Percentiles rank a stretch among this genome's conserved stretches.
Evolutionary conservation across 2,113 vertebrate species (phyloP).

Genomic region (Tenebrosternarchus preto): DNA sequence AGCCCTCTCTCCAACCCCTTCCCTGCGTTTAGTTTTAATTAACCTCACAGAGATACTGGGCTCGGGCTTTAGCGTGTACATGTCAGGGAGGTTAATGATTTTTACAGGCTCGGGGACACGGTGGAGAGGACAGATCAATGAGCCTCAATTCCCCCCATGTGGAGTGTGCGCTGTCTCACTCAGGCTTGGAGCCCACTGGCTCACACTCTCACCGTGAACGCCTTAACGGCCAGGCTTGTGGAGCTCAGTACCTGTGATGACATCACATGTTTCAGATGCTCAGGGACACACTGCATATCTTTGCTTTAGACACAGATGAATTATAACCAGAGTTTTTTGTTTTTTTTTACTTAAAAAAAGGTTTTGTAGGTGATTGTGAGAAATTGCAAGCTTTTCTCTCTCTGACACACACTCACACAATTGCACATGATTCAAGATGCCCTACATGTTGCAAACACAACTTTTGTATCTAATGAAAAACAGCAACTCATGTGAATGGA

Average conservation of each 20-base stretch:
- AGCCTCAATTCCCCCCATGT: conserved; percentile 73
- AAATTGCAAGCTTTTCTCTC: too few species aligned
- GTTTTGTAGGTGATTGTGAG: too few species aligned
- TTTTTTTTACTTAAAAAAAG: too few species aligned
- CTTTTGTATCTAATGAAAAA: too few species aligned
- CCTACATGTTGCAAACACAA: too few species aligned
- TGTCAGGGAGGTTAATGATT: conserved; percentile 80
- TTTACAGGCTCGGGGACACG: conserved; percentile 69
- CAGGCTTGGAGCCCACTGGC: conserved; percentile 53
- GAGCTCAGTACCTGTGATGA: neutral
- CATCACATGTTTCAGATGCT: neutral
- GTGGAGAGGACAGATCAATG: conserved; percentile 77
- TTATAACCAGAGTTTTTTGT: neutral
- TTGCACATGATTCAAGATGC: too few species aligned
- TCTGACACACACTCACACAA: too few species aligned
- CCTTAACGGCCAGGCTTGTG: conserved; percentile 57
- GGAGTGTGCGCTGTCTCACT: conserved; percentile 65
- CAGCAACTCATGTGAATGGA: too few species aligned
- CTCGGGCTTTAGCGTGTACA: conserved; percentile 74
- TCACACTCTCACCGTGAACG: conserved; percentile 4
- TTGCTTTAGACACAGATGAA: neutral
- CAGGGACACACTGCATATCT: neutral
- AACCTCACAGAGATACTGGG: conserved; percentile 80
- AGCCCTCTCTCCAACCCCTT: conserved; percentile 53
- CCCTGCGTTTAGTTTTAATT: conserved; percentile 79